Base-by-base conservation (phyloP, 2,888 invertebrate genomes). In the Drosophila tripunctata region DNA sequence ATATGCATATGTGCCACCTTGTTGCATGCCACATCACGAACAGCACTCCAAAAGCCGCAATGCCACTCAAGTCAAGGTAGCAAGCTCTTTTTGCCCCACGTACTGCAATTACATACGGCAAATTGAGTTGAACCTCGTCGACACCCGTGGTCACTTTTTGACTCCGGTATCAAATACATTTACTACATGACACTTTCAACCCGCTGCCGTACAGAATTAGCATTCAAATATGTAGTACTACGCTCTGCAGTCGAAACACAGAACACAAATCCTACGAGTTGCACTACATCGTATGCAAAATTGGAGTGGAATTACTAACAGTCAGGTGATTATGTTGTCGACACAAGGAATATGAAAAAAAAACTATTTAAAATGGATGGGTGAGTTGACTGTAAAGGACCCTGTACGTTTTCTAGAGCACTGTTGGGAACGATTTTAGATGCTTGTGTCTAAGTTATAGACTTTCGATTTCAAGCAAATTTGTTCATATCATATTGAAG, bases 1-100 rank as follows among this genome's bases (percentile, higher is more conserved):
- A 19, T 38, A 3, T 22, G 35, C 31, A 41, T 7, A 27, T 22
- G 44, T 55, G 38, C 14, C 31, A 47, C 21, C 63, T 50, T 58
- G 63, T 58, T 68, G 69, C 51, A 68, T 47, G 54, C 44, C 8
- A 15, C 27, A 33, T n/a, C 41, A 24, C 38, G 24, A 48, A 30
- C 35, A 14, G 22, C 36, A 40, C 31, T 24, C n/a, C 24, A 33
- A 27, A 24, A 30, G 27, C 50, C 21, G 7, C 33, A 24, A 33
- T 10, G 38, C 21, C 48, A 58, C 33, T n/a, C 30, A 48, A 47
- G 51, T n/a, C 35, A 15, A 14, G 24, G 41, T 17, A 31, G 4
- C 45, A 0, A 7, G 17, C n/a, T 30, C 3, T 8, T 24, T 14
- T 17, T 8, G 12, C 22, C 10, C 4, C 24, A 30, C 22, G 35